Base-by-base conservation (phyloP, 2,113 vertebrate species). In the Boleophthalmus pectinirostris region DNA sequence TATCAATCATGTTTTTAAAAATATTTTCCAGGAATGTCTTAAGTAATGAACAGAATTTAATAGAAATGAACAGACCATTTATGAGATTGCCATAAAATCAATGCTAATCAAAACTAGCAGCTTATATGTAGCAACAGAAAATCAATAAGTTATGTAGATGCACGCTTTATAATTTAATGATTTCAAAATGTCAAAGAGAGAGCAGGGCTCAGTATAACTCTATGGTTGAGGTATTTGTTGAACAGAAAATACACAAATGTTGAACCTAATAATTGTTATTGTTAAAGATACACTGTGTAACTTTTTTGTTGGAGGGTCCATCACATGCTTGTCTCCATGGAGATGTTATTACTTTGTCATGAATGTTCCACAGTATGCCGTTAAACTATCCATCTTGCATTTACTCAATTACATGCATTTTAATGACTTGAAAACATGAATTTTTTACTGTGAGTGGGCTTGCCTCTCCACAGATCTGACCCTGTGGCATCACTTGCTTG, bases 11-110 rank as follows among this genome's bases (percentile, higher is more conserved):
- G 61, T 33, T 43, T 43, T 43, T 12, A 13, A n/a, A 38, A 43
- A 43, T 0, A 64, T 64, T 64, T 64, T 64, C 61, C 61, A 38
- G 61, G 33, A 64, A 64, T n/a, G 61, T 64, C 29, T 64, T 64
- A 43, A 63, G 60, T 35, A 33, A 38, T 64, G 61, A 61, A 33
- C 24, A 18, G 13, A 2, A 14, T 61, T 5, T 18, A 33, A n/a
- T n/a, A 64, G 16, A 64, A 21, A n/a, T 16, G 10, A n/a, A 10
- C 16, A 25, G 58, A 7, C 15, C 58, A 61, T 33, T 61, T 33
- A 18, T 18, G 58, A 61, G 58, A 61, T 33, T 61, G 58, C 6
- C 58, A 33, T 33, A 8, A 33, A 33, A 61, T 61, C 58, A 33
- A 61, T 61, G 13, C 24, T 18, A 61, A 29, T 61, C 25, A 29